Evolutionary conservation across 1,140 invertebrate species (phyloP).

Genomic region (Leptinotarsa defecta): DNA sequence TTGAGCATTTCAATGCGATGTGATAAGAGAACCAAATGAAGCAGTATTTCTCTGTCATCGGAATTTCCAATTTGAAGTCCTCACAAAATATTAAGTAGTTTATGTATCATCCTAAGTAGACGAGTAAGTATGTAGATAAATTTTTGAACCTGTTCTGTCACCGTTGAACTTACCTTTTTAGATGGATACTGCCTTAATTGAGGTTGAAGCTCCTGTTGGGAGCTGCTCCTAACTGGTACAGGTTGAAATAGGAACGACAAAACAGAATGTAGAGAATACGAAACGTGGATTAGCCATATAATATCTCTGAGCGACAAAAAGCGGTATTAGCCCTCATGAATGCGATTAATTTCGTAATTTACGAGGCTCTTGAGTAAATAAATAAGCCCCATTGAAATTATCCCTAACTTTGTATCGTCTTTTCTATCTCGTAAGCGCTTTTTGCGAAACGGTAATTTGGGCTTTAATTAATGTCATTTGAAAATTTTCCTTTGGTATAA

Average conservation of each 20-base stretch:
- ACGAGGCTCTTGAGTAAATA: slow-evolving; percentile 13
- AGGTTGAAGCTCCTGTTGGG: no score
- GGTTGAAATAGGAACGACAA: neutral
- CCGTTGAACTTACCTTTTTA: no score
- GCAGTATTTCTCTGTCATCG: no score
- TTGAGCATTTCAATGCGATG: no score
- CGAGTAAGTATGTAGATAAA: no score
- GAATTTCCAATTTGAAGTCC: no score
- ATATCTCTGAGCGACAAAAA: slow-evolving; percentile 14
- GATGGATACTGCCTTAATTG: no score
- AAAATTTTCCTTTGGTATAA: slow-evolving; percentile 9
- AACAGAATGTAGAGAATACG: neutral
- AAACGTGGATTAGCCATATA: neutral
- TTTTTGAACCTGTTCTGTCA: no score
- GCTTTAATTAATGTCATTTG: slow-evolving; percentile 11
- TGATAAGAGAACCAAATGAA: no score
- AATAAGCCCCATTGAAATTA: slow-evolving; percentile 19
- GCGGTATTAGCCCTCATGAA: slow-evolving; percentile 11
- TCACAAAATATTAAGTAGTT: no score
- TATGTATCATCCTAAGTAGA: no score
- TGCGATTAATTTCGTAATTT: slow-evolving; percentile 16
- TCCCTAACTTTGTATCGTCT: slow-evolving; percentile 1
- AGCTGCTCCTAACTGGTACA: neutral
- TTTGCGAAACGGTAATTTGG: slow-evolving; percentile 1
- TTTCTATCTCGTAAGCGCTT: slow-evolving; percentile 4